A percentile compares a stretch with the other conserved stretches of the same genome.
Evolutionary conservation across 2,888 invertebrate genomes (phyloP).

Genomic region (Syrphus vitripennis): DNA sequence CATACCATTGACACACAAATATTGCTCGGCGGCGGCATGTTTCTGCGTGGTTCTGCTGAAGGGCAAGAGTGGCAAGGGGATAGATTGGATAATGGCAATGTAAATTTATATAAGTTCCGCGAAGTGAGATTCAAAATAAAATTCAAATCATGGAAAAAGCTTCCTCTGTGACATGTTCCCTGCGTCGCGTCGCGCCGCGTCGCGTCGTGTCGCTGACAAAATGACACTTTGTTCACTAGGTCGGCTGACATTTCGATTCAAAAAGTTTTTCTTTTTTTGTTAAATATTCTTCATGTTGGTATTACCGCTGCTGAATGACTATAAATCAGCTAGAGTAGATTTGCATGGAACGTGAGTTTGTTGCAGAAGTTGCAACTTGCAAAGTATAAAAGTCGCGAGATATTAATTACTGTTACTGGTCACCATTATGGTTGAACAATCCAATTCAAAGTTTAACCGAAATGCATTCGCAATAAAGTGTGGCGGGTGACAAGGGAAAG

Average conservation of each 20-base stretch:
- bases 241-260: constrained; percentile 53
- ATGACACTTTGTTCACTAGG: constrained; percentile 62
- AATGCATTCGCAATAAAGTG: constrained; percentile 30
- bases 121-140: constrained; percentile 59
- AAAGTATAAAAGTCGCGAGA: constrained; percentile 39
- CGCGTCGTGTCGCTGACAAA: background rate
- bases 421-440: constrained; percentile 66
- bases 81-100: background rate
- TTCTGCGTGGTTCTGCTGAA: background rate
- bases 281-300: constrained; percentile 15
- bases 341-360: constrained; percentile 69
- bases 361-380: constrained; percentile 46
- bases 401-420: constrained; percentile 72
- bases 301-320: constrained; percentile 42
- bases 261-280: background rate
- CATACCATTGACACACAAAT: constrained; percentile 70
- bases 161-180: background rate
- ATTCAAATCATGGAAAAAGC: constrained; percentile 64
- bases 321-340: constrained; percentile 63
- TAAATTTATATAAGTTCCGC: constrained; percentile 13
- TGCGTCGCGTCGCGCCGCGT: background rate
- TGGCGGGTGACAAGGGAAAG: background rate
- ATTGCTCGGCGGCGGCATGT: constrained; percentile 47
- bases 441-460: constrained; percentile 59
- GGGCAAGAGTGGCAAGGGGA: background rate